These are phyloP conservation scores for Chesias legatella DNA, from an alignment of 2,888 invertebrate genomes.

Conservation along the genomic window DNA sequence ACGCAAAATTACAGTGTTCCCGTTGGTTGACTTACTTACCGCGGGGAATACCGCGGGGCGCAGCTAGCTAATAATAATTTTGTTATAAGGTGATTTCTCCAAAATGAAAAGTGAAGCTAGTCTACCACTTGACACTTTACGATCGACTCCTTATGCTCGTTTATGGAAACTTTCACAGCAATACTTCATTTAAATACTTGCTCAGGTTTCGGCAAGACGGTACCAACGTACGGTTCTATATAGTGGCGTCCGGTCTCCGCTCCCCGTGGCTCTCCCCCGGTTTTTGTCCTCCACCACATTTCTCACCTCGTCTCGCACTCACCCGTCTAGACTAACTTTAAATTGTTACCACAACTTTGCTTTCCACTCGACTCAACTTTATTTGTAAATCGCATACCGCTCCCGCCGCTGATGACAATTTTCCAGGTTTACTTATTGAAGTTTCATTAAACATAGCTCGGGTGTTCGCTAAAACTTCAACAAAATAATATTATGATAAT, in stretches of 20 bases:
- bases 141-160: too few species aligned
- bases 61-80: too few species aligned
- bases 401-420: slow-evolving; percentile 50
- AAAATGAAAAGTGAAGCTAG: too few species aligned
- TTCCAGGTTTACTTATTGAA: slow-evolving; percentile 35
- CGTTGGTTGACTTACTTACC: too few species aligned
- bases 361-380: slow-evolving; percentile 60
- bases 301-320: slow-evolving; percentile 62
- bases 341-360: slow-evolving; percentile 69
- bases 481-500: not conserved
- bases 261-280: slow-evolving; percentile 28
- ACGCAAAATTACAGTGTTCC: too few species aligned
- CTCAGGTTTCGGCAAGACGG: slow-evolving; percentile 50
- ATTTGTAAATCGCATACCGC: slow-evolving; percentile 59
- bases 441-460: slow-evolving; percentile 22
- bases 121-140: too few species aligned
- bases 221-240: slow-evolving; percentile 43
- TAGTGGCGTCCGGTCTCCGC: slow-evolving; percentile 39
- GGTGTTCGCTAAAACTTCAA: slow-evolving; percentile 1
- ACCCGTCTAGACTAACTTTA: slow-evolving; percentile 63
- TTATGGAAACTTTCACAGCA: too few species aligned
- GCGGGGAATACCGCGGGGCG: too few species aligned
- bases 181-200: too few species aligned
- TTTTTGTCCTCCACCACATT: slow-evolving; percentile 39
- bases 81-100: too few species aligned